Evolutionary conservation across 1,140 invertebrate genomes (phyloP), one percentile per base, ranked within the genome.

Genomic region (Neelides sp.): DNA sequence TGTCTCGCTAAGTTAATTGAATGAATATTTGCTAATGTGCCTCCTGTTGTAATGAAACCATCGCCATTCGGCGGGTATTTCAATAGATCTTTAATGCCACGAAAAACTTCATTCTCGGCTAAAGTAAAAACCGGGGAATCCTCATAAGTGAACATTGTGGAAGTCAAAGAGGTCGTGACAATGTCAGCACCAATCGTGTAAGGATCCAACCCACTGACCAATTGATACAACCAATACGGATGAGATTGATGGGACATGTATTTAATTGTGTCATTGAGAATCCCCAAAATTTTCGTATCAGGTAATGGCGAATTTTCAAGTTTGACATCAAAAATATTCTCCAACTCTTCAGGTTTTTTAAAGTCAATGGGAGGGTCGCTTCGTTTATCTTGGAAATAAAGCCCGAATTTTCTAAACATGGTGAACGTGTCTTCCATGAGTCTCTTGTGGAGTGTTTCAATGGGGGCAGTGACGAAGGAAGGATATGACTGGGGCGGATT

Each of bases 161-260:
- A 10, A 26, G 24, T 37, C 4, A 52, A 13, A 2, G 32, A 22
- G 13, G 28, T 17, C 5, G 15, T 22, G 17, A 52, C n/a, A n/a
- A 15, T 15, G 23, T 52, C 50, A 26, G 50, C 50, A 4, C 27
- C 34, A 4, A 36, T 8, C 3, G 50, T 22, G 20, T 36, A 52
- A 3, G 50, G 50, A 37, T 52, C 50, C 17, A 52, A 19, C 5
- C 48, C 41, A 45, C 23, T 30, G 23, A 28, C 36, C 4, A 49
- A 24, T 22, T 49, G 35, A 17, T 28, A 39, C 8, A 49, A 22
- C 35, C 26, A 49, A 35, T 40, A 49, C 8, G 48, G 48, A 30
- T 49, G 48, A 15, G 22, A 27, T 5, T 23, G 26, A 30, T 49
- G 48, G 4, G 48, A 37, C 4, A 37, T 40, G 20, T 27, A 30